A percentile compares a stretch with the other conserved stretches of the same genome.
These are phyloP conservation scores for Pan troglodytes DNA, from an alignment of 2,113 vertebrate genomes.

Conservation along the genomic window NHGRI_mPanTro3-v2.1_pri NC_072421.2:30472501-30473000, in stretches of 20 bases:
- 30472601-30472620: not conserved
- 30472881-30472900: slow-evolving; percentile 30
- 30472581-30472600: slow-evolving; percentile 26
- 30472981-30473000: not conserved
- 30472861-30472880: slow-evolving; percentile 53
- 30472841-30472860: slow-evolving; percentile 40
- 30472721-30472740: not conserved
- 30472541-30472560: not conserved
- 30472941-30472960: not conserved
- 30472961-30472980: not conserved
- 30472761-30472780: slow-evolving; percentile 38
- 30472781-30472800: not conserved
- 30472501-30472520: not conserved
- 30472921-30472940: slow-evolving; percentile 53
- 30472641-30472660: slow-evolving; percentile 42
- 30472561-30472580: not conserved
- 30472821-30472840: slow-evolving; percentile 7
- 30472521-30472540: slow-evolving; percentile 2
- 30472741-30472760: not conserved
- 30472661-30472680: not conserved
- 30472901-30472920: slow-evolving; percentile 25
- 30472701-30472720: slow-evolving; percentile 4
- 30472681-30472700: slow-evolving; percentile 23
- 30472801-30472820: slow-evolving; percentile 34
- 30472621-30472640: not conserved